Evolutionary conservation across 2,888 invertebrate species (phyloP), one percentile per base, ranked within the genome.

Genomic region (Heliconius aoede): DNA sequence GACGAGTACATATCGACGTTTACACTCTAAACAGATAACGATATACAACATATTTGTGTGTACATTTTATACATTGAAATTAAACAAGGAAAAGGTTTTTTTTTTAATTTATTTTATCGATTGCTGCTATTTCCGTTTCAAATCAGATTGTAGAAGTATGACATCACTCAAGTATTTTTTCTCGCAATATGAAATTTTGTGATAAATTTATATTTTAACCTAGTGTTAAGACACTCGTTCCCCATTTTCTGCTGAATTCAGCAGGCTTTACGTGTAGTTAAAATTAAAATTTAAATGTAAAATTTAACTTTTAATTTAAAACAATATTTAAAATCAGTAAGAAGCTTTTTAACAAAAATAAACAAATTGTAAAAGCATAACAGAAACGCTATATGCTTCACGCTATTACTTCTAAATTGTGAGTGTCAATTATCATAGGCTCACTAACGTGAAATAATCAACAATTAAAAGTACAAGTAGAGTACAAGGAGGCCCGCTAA

Each of bases 381-480:
- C 11, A 36, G 46, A 40, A 46, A 28, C 21, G 9, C 24, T 24
- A 36, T 36, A 64, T n/a, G 64, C 13, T 15, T n/a, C 21, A 30
- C 11, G 32, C 32, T 30, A 11, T 62, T 62, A 18, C 46, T 21
- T 0, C 18, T 46, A 21, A n/a, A 21, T n/a, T 64, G 1, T 64
- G n/a, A 64, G 36, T 13, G 9, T 4, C 24, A n/a, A 36, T 64
- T n/a, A 64, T 64, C n/a, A 60, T 60, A 60, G 60, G 7, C 26
- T 26, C 24, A 64, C 64, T 64, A n/a, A 36, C 32, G 64, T 36
- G 36, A 65, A 65, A 40, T 26, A 65, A 40, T 3, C 36, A 26
- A 65, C 24, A 65, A 93, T 94, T 93, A 94, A 90, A 90, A 88
- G 85, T 86, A 86, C 89, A 93, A 93, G 88, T 92, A 89, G 93